phyloP scores from a whole-genome alignment of 2,113 vertebrate genomes.

The Bubalus kerabau region DNA sequence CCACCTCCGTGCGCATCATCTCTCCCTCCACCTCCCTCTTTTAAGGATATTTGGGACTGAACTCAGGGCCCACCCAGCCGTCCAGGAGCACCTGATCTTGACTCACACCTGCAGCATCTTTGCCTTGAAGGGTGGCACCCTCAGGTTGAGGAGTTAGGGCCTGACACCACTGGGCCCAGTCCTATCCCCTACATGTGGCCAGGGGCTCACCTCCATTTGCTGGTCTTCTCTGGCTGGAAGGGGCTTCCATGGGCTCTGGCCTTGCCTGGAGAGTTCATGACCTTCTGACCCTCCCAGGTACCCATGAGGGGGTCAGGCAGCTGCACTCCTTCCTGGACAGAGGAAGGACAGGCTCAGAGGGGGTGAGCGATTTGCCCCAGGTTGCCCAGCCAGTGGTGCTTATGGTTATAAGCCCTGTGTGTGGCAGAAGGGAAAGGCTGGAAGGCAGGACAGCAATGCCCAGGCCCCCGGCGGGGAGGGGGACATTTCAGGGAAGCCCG shows the following conservation, averaged over 20 bases:
- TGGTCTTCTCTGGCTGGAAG: not conserved
- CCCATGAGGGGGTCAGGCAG: not conserved
- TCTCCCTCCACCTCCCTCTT: not conserved
- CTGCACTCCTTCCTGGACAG: not conserved
- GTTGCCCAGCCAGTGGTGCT: not conserved
- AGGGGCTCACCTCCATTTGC: not conserved
- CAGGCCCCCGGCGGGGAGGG: fast-evolving
- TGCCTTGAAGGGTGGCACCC: not conserved
- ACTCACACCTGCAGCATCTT: not conserved
- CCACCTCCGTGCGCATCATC: not conserved
- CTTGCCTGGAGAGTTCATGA: not conserved
- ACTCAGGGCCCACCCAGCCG: not conserved
- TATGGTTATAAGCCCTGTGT: too few relatives aligned
- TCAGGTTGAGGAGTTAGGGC: not conserved
- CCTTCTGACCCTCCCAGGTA: not conserved
- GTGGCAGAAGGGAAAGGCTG: not conserved
- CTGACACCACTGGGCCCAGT: not conserved
- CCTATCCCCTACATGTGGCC: not conserved
- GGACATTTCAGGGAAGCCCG: not conserved
- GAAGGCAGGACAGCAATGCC: too few relatives aligned
- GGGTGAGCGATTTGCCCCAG: not conserved
- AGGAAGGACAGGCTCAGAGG: not conserved
- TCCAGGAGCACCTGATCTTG: not conserved
- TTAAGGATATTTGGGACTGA: not conserved
- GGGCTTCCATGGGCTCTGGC: not conserved